Evolutionary conservation across 92 coral and sea anemone genomes (phyloP).

Genomic region (Epizoanthus scotinus): DNA sequence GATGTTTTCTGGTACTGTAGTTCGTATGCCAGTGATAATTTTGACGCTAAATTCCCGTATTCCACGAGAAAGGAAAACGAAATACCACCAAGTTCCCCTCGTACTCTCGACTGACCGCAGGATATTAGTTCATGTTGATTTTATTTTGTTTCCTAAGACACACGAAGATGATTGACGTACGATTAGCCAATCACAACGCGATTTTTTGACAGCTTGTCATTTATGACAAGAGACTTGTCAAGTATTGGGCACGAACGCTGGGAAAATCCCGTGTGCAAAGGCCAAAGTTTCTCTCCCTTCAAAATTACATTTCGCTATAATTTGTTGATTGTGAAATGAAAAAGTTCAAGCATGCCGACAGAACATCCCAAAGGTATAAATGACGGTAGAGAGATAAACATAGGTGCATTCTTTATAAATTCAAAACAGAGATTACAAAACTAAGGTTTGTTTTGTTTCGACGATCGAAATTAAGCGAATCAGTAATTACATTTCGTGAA

Average conservation of each 20-base stretch:
- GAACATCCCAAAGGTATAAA: too few relatives aligned
- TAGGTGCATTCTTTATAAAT: too few relatives aligned
- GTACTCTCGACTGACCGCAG: slow-evolving; percentile 13
- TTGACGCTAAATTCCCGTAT: not conserved
- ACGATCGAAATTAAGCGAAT: too few relatives aligned
- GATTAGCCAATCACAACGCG: slow-evolving; percentile 25
- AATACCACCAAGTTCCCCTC: not conserved
- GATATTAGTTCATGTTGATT: slow-evolving; percentile 36
- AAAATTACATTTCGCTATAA: too few relatives aligned
- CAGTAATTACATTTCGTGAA: too few relatives aligned
- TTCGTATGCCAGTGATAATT: not conserved
- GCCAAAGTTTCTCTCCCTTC: too few relatives aligned
- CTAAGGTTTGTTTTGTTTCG: too few relatives aligned
- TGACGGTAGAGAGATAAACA: too few relatives aligned
- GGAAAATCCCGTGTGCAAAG: slow-evolving; percentile 17
- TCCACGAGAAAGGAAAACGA: not conserved
- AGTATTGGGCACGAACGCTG: slow-evolving; percentile 27
- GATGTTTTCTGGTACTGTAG: not conserved
- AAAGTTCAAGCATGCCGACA: too few relatives aligned
- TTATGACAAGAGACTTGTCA: slow-evolving; percentile 2
- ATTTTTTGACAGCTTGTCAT: not conserved
- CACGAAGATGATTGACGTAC: slow-evolving; percentile 10
- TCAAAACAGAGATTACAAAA: too few relatives aligned
- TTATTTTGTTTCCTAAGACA: slow-evolving; percentile 35
- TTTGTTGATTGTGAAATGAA: too few relatives aligned